phyloP scores from a whole-genome alignment of 2,888 invertebrate genomes.

The Trissolcus brochymenae region DNA sequence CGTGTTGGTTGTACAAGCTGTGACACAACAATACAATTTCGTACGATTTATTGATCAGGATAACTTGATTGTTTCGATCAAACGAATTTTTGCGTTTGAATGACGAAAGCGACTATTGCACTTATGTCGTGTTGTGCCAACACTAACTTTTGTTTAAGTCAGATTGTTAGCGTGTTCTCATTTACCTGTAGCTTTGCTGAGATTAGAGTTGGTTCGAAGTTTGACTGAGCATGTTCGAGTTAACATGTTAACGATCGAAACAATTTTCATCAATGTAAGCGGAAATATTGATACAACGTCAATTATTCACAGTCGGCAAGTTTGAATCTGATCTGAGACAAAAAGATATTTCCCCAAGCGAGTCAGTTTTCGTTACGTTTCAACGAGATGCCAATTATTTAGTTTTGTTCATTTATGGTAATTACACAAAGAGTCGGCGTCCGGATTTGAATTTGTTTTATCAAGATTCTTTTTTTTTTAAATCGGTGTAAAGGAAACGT shows the following conservation, averaged over 20 bases:
- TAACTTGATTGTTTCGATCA: too few species aligned
- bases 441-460: neutral
- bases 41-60: neutral
- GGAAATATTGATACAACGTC: constrained; percentile 33
- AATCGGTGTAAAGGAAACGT: constrained; percentile 6
- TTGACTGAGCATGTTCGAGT: constrained; percentile 33
- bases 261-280: constrained; percentile 42
- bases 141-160: constrained; percentile 37
- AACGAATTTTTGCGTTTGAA: constrained; percentile 13
- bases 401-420: neutral
- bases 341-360: neutral
- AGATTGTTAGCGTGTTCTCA: constrained; percentile 43
- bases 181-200: constrained; percentile 46
- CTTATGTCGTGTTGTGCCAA: constrained; percentile 25
- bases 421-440: neutral
- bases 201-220: constrained; percentile 41
- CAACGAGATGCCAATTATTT: neutral
- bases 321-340: neutral
- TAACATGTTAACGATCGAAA: constrained; percentile 46
- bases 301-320: constrained; percentile 9
- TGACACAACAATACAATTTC: too few species aligned
- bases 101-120: constrained; percentile 18
- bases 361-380: neutral
- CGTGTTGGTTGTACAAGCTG: too few species aligned
- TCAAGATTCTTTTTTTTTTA: neutral